Evolutionary conservation across 2,888 invertebrate species (phyloP).

Genomic region (Machimus rusticus): DNA sequence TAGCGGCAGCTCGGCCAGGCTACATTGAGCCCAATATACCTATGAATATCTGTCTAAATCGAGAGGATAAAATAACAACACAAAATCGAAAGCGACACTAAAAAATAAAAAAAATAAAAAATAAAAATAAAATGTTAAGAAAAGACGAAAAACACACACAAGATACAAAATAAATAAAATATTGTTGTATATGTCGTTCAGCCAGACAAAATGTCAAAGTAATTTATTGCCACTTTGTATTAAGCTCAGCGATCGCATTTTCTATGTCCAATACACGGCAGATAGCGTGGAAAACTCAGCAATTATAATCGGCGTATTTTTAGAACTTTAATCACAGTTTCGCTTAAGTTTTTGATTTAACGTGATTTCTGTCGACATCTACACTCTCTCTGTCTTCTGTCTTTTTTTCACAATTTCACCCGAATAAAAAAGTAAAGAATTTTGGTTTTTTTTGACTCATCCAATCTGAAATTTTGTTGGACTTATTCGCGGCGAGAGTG

Average conservation of each 20-base stretch:
- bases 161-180: constrained; percentile 29
- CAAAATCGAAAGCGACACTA: constrained; percentile 9
- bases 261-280: constrained; percentile 26
- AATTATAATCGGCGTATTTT: constrained; percentile 39
- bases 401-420: neutral
- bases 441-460: neutral
- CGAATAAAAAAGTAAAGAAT: neutral
- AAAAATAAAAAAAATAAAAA: neutral
- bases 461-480: neutral
- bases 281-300: constrained; percentile 36
- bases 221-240: constrained; percentile 43
- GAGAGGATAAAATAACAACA: constrained; percentile 40
- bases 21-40: constrained; percentile 32
- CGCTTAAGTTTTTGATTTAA: constrained; percentile 32
- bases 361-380: constrained; percentile 11
- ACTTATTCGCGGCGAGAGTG: neutral
- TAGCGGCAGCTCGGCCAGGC: neutral
- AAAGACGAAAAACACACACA: neutral
- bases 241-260: constrained; percentile 34
- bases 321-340: constrained; percentile 38
- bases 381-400: neutral
- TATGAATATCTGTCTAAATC: constrained; percentile 42
- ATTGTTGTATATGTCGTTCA: constrained; percentile 29
- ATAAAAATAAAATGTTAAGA: neutral
- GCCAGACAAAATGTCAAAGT: constrained; percentile 38